Base-by-base conservation (phyloP, 2,113 vertebrate genomes). In the Fulica atra region DNA sequence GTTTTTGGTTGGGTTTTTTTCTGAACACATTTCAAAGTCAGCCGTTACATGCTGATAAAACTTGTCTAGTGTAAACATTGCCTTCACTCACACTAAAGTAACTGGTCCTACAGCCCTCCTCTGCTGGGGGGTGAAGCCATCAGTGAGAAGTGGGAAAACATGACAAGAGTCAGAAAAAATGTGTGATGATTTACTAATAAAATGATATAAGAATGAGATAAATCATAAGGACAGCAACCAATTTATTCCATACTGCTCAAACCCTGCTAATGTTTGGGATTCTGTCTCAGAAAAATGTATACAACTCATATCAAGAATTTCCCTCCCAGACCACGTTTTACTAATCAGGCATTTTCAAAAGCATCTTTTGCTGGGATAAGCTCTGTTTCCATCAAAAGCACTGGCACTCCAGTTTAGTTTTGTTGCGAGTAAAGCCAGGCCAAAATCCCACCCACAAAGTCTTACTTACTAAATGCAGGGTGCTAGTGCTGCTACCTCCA, bases 281-380 rank as follows among this genome's bases (percentile, higher is more conserved):
- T 90, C 57, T 33, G 60, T 51, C 29, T 71, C 65, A 72, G 56
- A 74, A 88, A 95, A 86, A 86, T 26, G 20, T 79, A 88, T 53
- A 76, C 76, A 94, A 60, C 15, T 79, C 9, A 8, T 18, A 90
- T 16, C 10, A 86, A 78, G 48, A 78, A 48, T 71, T 90, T 86
- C 48, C 48, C 44, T 84, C 44, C 25, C 68, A 56, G 81, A 60
- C 16, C 25, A 81, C 28, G 18, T 89, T n/a, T 71, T 53, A 42
- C n/a, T 91, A 91, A 92, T 88, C 38, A 84, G 71, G 38, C 18
- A 69, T 81, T 94, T 88, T 89, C 40, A 61, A 69, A 89, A 92
- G 7, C 6, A 12, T 89, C 74, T 83, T 91, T 35, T 85, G 16
- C 66, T 87, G 23, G 21, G 10, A 17, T 88, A n/a, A 76, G 25